Conservation (phyloP, 92 coral and sea anemone genomes). For the Phymanthus crucifer region DNA sequence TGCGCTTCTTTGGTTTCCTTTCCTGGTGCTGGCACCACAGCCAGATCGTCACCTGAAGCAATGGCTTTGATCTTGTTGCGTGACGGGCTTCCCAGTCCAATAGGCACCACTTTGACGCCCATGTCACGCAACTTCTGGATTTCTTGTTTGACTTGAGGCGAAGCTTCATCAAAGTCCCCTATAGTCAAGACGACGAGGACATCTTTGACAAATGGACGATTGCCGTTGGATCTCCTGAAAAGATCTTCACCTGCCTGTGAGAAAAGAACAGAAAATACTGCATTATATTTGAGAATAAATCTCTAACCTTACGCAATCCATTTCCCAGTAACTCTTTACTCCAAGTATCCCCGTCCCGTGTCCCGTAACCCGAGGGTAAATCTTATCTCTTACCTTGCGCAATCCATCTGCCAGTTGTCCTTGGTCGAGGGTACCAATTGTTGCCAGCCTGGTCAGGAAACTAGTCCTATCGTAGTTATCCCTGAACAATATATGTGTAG, state of each 20-base stretch:
- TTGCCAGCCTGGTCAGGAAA: slow-evolving; percentile 50
- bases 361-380: neutral
- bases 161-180: slow-evolving; percentile 46
- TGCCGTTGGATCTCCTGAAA: slow-evolving; percentile 50
- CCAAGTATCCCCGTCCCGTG: neutral
- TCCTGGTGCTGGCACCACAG: slow-evolving; percentile 42
- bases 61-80: slow-evolving; percentile 42
- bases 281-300: too few relatives aligned
- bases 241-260: slow-evolving; percentile 50
- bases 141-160: slow-evolving; percentile 43
- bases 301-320: too few relatives aligned
- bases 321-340: neutral
- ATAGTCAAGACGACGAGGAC: slow-evolving; percentile 60
- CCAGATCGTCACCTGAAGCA: slow-evolving; percentile 73
- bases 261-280: neutral
- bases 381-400: slow-evolving; percentile 32
- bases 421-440: slow-evolving; percentile 34
- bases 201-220: slow-evolving; percentile 73
- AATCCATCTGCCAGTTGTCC: slow-evolving; percentile 79
- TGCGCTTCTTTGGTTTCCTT: slow-evolving; percentile 29
- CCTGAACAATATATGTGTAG: slow-evolving; percentile 58
- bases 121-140: slow-evolving; percentile 53
- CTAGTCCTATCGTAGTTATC: slow-evolving; percentile 34
- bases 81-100: slow-evolving; percentile 51
- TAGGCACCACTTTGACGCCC: slow-evolving; percentile 56